phyloP scores from a whole-genome alignment of 2,113 vertebrate genomes.

The Hippocampus mohnikei region DNA sequence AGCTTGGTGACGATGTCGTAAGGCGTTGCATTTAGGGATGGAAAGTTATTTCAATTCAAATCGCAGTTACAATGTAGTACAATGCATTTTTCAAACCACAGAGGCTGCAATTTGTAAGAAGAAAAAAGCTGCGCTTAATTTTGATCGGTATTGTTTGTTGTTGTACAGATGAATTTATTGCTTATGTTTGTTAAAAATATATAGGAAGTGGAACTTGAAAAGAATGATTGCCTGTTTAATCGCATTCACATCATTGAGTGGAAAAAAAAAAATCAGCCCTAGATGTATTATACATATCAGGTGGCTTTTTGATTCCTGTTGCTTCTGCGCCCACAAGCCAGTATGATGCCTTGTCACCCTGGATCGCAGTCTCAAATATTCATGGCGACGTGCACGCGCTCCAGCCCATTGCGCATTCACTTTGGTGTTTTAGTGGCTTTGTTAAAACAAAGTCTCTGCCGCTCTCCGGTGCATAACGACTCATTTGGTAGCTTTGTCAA shows the following conservation, averaged over 20 bases:
- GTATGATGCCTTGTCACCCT: background rate
- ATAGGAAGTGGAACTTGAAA: too few relatives aligned
- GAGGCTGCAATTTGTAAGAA: too few relatives aligned
- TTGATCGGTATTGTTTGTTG: too few relatives aligned
- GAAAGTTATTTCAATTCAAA: background rate
- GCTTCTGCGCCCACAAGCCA: background rate
- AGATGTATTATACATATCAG: background rate
- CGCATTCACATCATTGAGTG: too few relatives aligned
- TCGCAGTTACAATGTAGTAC: too few relatives aligned
- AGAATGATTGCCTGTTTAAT: too few relatives aligned
- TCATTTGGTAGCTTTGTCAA: background rate
- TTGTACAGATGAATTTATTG: too few relatives aligned
- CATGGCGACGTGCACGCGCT: background rate
- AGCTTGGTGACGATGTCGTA: background rate
- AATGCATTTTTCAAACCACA: too few relatives aligned
- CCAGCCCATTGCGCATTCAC: background rate
- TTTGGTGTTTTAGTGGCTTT: constrained; percentile 38
- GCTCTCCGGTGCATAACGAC: background rate
- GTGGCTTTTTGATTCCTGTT: background rate
- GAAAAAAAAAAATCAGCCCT: too few relatives aligned
- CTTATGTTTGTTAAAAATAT: too few relatives aligned
- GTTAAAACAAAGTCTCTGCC: constrained; percentile 42
- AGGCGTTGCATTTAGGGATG: background rate
- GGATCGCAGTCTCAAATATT: constrained; percentile 27
- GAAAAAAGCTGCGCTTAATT: too few relatives aligned